These are phyloP conservation scores for Benitochromis conjunctus DNA, from an alignment of 2,113 vertebrate species.

Conservation along the genomic window DNA sequence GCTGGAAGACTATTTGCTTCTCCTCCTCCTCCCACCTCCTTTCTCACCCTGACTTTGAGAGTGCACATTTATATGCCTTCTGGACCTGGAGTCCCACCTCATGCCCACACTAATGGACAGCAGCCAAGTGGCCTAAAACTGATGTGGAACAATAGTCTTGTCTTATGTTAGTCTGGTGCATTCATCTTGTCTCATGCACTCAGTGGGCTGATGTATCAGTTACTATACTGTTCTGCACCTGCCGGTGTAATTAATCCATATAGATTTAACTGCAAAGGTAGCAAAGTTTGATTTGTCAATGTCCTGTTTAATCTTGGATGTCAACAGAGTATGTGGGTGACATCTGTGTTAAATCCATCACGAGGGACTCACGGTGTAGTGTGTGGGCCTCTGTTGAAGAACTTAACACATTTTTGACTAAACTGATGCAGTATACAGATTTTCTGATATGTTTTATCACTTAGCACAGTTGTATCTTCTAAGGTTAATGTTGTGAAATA, in stretches of 20 bases:
- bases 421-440: slow-evolving; percentile 12
- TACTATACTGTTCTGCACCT: slow-evolving; percentile 25
- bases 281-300: slow-evolving; percentile 1
- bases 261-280: slow-evolving; percentile 11
- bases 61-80: slow-evolving; percentile 56
- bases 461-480: slow-evolving; percentile 28
- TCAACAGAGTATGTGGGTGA: neutral
- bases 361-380: neutral
- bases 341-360: neutral
- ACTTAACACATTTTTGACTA: neutral
- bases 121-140: slow-evolving; percentile 26
- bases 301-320: slow-evolving; percentile 4
- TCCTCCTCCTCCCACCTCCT: slow-evolving; percentile 1
- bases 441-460: neutral
- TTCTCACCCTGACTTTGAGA: neutral
- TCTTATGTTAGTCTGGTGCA: slow-evolving; percentile 19
- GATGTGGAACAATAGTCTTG: slow-evolving; percentile 36
- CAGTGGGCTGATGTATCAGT: slow-evolving; percentile 36
- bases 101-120: slow-evolving; percentile 32
- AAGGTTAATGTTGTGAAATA: slow-evolving; percentile 29
- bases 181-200: slow-evolving; percentile 26
- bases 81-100: slow-evolving; percentile 39
- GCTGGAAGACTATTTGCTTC: slow-evolving; percentile 1
- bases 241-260: slow-evolving; percentile 11
- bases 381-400: neutral